These are phyloP conservation scores for Epiperipatus broadwayi DNA, from an alignment of 2,888 invertebrate genomes.

Conservation along the genomic window DNA sequence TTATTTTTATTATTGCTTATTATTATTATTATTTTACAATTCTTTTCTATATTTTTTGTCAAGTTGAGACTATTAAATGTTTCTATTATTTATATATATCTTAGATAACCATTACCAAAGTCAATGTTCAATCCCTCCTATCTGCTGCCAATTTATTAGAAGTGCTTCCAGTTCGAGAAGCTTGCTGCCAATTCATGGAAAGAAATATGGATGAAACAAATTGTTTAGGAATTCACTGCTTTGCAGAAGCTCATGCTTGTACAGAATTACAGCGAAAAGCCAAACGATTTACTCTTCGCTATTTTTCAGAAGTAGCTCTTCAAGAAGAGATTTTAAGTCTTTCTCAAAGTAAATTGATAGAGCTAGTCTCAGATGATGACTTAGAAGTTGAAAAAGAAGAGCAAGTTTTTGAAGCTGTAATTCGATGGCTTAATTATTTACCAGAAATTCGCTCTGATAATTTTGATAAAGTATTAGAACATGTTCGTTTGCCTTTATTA, in stretches of 20 bases:
- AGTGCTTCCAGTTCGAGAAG: constrained; percentile 29
- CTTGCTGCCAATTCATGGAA: constrained; percentile 30
- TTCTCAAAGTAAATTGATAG: constrained; percentile 30
- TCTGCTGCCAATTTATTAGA: constrained; percentile 31
- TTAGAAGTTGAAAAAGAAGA: constrained; percentile 33
- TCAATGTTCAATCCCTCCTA: constrained; percentile 31
- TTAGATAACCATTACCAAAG: constrained; percentile 25
- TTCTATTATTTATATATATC: constrained; percentile 20
- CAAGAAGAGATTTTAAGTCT: constrained; percentile 31
- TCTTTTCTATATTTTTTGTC: too few relatives aligned
- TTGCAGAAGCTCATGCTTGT: constrained; percentile 34
- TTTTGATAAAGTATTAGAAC: constrained; percentile 30
- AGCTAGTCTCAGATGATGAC: constrained; percentile 31
- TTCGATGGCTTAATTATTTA: constrained; percentile 31
- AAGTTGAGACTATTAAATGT: too few relatives aligned
- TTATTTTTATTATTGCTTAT: too few relatives aligned
- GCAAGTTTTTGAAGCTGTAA: constrained; percentile 31
- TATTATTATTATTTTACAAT: too few relatives aligned
- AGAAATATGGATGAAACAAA: constrained; percentile 32
- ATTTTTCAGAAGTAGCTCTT: constrained; percentile 26
- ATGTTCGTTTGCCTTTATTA: constrained; percentile 31
- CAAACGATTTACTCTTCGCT: constrained; percentile 29
- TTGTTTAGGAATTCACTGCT: constrained; percentile 34
- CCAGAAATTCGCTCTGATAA: constrained; percentile 22
- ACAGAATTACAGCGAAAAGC: constrained; percentile 30